Conservation (phyloP, 1,140 invertebrate genomes). For the Drosophila ogumai region DNA sequence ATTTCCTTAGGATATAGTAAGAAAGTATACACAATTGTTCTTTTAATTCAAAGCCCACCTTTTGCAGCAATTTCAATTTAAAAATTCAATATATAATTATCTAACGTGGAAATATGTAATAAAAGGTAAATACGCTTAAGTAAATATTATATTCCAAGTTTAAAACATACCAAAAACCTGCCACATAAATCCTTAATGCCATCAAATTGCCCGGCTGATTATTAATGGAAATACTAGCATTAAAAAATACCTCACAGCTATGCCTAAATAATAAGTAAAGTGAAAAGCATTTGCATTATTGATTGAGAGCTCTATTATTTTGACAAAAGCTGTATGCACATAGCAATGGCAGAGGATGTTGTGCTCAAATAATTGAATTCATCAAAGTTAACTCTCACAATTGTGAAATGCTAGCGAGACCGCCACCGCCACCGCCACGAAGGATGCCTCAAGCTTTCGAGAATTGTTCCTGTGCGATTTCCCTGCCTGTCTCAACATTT, state of each 20-base stretch:
- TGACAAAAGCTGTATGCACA: constrained; percentile 17
- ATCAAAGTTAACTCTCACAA: constrained; percentile 83
- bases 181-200: constrained; percentile 7
- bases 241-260: constrained; percentile 5
- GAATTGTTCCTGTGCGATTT: constrained; percentile 22
- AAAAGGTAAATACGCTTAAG: no score
- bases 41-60: no score
- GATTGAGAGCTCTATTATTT: constrained; percentile 3
- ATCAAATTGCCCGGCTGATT: background rate
- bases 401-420: constrained; percentile 53
- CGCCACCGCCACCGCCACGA: constrained; percentile 4
- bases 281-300: constrained; percentile 4
- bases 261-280: constrained; percentile 1
- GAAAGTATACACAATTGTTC: no score
- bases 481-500: constrained; percentile 49
- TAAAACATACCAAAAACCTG: background rate
- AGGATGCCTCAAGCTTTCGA: constrained; percentile 20
- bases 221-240: background rate
- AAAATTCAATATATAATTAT: no score
- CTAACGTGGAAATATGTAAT: no score
- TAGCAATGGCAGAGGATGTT: constrained; percentile 21
- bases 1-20: background rate
- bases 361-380: constrained; percentile 79
- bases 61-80: no score
- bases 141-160: background rate